Conservation (phyloP, 2,888 invertebrate species). For the Galeruca laticollis region DNA sequence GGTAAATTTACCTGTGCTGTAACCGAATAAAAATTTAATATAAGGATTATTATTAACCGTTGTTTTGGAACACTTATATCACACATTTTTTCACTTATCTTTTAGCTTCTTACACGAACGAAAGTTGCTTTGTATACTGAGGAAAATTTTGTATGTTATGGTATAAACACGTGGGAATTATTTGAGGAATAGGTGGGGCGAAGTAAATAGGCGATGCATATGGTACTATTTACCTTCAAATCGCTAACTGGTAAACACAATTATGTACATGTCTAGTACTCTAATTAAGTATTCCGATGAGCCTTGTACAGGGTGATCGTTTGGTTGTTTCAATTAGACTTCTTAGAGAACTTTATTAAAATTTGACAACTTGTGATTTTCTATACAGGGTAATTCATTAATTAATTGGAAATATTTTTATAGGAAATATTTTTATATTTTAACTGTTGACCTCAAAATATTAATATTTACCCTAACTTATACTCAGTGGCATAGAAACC, state of each 20-base stretch:
- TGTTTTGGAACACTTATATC: slow-evolving; percentile 58
- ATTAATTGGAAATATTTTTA: too few relatives aligned
- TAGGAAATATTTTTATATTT: too few relatives aligned
- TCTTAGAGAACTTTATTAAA: too few relatives aligned
- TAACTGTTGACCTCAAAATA: too few relatives aligned
- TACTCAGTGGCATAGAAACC: too few relatives aligned
- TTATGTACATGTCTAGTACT: neutral
- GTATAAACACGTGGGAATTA: slow-evolving; percentile 18
- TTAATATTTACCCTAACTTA: too few relatives aligned
- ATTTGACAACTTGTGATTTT: too few relatives aligned
- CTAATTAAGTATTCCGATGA: neutral
- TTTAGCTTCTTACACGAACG: slow-evolving; percentile 46
- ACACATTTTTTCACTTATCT: slow-evolving; percentile 55
- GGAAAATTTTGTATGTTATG: slow-evolving; percentile 39
- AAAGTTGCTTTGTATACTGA: slow-evolving; percentile 57
- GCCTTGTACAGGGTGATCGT: neutral
- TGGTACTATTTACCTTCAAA: neutral
- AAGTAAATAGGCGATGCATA: neutral
- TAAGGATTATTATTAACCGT: slow-evolving; percentile 42
- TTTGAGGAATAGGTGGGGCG: slow-evolving; percentile 6
- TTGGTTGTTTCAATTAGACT: too few relatives aligned
- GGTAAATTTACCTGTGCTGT: slow-evolving; percentile 37
- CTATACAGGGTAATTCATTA: too few relatives aligned
- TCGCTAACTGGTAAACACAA: neutral
- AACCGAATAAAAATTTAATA: slow-evolving; percentile 24